Percentiles rank a stretch among this genome's conserved stretches.
Evolutionary conservation across 2,888 invertebrate genomes (phyloP).

Genomic region (Caenorhabditis drosophilae): DNA sequence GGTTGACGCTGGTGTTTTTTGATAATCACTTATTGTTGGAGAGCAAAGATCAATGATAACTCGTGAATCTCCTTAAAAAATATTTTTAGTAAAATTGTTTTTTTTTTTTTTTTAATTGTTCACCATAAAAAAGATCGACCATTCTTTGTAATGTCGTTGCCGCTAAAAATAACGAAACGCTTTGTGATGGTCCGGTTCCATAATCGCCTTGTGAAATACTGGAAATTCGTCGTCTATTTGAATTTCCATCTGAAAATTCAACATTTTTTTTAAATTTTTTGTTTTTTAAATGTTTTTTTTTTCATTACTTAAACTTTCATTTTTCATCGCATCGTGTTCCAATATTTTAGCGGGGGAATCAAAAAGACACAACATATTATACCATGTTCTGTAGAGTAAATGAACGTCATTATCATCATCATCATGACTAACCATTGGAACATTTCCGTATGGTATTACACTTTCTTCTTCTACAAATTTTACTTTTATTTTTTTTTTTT

Average conservation of each 20-base stretch:
- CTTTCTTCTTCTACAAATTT: slow-evolving; percentile 42
- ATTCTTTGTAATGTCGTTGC: slow-evolving; percentile 56
- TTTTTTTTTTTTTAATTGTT: background rate
- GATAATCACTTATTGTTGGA: background rate
- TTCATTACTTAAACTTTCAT: slow-evolving; percentile 34
- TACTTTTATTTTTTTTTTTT: background rate
- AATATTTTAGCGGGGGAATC: slow-evolving; percentile 47
- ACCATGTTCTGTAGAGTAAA: slow-evolving; percentile 48
- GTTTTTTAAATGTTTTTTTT: slow-evolving; percentile 1
- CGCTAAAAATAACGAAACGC: slow-evolving; percentile 63
- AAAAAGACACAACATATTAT: slow-evolving; percentile 47
- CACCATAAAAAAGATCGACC: slow-evolving; percentile 66
- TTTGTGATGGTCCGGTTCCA: slow-evolving; percentile 16
- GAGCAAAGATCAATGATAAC: slow-evolving; percentile 21
- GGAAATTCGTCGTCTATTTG: slow-evolving; percentile 17
- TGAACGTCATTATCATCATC: slow-evolving; percentile 42
- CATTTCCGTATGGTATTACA: slow-evolving; percentile 28
- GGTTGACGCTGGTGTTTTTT: slow-evolving; percentile 10
- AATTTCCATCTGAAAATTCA: slow-evolving; percentile 31
- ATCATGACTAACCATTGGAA: slow-evolving; percentile 8
- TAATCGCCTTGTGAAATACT: slow-evolving; percentile 18
- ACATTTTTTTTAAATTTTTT: slow-evolving; percentile 3
- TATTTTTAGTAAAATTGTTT: background rate
- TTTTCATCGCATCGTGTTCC: slow-evolving; percentile 40
- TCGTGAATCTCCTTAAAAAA: slow-evolving; percentile 44